Conservation (phyloP, 92 coral and sea anemone genomes). For the Phenganax marumi region DNA sequence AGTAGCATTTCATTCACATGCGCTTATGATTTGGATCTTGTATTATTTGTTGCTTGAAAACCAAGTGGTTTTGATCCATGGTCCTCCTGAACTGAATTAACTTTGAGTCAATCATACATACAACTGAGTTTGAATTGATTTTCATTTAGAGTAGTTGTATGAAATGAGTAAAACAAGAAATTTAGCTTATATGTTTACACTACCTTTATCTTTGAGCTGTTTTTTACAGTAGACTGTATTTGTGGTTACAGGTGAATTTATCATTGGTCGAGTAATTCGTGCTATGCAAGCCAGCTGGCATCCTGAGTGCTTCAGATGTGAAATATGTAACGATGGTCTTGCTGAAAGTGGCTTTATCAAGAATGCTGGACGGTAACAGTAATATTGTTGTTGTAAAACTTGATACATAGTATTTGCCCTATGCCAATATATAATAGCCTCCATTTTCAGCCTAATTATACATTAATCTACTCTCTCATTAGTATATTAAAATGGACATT, state of each 20-base stretch:
- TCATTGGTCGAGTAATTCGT: conserved; percentile 96
- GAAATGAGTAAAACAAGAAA: too few relatives aligned
- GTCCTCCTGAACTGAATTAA: too few relatives aligned
- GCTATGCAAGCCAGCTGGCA: conserved; percentile 99
- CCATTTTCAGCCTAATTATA: background rate
- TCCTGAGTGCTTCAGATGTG: conserved; percentile 96
- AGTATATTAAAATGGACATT: too few relatives aligned
- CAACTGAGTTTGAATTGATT: too few relatives aligned
- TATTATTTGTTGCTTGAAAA: too few relatives aligned
- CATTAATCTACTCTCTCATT: too few relatives aligned
- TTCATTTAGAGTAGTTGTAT: too few relatives aligned
- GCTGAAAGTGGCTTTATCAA: conserved; percentile 99
- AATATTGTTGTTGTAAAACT: background rate
- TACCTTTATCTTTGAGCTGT: background rate
- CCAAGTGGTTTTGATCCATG: too few relatives aligned
- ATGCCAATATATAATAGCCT: background rate
- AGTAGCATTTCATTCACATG: too few relatives aligned
- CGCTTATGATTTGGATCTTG: too few relatives aligned
- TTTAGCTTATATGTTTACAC: too few relatives aligned
- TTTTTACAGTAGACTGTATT: background rate
- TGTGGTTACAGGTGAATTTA: conserved; percentile 74
- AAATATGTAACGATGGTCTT: conserved; percentile 88
- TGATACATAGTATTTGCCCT: background rate
- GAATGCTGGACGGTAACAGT: conserved; percentile 92
- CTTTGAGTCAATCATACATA: too few relatives aligned